These are phyloP conservation scores for Pygoscelis antarcticus DNA, from an alignment of 2,113 vertebrate species.

Conservation along the genomic window DNA sequence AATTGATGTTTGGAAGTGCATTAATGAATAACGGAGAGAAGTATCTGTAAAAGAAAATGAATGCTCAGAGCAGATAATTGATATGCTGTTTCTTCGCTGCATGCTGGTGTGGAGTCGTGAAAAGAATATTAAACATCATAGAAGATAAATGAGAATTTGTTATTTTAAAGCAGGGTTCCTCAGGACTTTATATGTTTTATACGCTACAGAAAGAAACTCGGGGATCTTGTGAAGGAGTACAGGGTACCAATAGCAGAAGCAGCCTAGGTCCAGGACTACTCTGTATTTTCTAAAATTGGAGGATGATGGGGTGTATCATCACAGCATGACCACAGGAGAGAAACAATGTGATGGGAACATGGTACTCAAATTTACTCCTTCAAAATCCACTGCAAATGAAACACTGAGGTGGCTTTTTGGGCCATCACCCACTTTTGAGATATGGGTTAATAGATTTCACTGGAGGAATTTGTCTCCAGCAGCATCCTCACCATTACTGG, in stretches of 20 bases:
- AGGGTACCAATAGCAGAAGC: background rate
- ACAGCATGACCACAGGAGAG: background rate
- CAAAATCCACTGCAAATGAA: background rate
- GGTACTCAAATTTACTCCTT: background rate
- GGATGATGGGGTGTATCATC: background rate
- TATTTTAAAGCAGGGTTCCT: slow-evolving; percentile 24
- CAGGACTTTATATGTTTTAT: background rate
- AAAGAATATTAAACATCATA: slow-evolving; percentile 37
- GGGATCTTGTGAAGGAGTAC: background rate
- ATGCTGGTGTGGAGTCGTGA: background rate
- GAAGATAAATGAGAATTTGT: slow-evolving; percentile 41
- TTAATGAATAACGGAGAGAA: background rate
- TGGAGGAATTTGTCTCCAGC: background rate
- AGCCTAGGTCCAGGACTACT: background rate
- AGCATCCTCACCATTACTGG: background rate
- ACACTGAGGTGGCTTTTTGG: background rate
- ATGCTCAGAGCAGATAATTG: slow-evolving; percentile 52
- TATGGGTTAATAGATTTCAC: background rate
- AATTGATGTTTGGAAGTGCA: slow-evolving; percentile 36
- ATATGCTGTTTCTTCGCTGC: background rate
- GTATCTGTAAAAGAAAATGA: slow-evolving; percentile 46
- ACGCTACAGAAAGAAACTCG: background rate
- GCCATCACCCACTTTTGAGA: background rate
- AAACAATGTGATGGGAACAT: background rate
- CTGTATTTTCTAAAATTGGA: background rate